These are phyloP conservation scores for Diacarnus erythraeanus DNA, from an alignment of 37 sponge, comb jelly and placozoan species.

Conservation along the genomic window DNA sequence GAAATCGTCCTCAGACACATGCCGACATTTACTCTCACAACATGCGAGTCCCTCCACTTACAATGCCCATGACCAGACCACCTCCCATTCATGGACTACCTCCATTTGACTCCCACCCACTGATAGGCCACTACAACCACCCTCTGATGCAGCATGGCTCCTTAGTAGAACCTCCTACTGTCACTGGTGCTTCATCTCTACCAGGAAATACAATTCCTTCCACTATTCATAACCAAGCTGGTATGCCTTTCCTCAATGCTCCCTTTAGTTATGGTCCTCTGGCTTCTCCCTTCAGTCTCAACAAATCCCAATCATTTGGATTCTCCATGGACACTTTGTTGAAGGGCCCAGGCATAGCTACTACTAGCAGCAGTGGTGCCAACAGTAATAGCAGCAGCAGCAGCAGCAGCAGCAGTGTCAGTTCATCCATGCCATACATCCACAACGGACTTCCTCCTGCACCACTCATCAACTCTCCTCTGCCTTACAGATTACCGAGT, in stretches of 20 bases:
- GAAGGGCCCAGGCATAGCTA: constrained; percentile 19
- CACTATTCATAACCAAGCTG: constrained; percentile 7
- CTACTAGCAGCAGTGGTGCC: background rate
- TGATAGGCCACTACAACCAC: constrained; percentile 3
- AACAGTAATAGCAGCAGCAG: background rate
- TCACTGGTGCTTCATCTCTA: constrained; percentile 18
- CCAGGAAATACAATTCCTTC: constrained; percentile 1
- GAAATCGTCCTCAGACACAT: constrained; percentile 54
- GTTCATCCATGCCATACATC: background rate
- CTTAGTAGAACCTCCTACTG: constrained; percentile 11
- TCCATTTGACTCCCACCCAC: constrained; percentile 15
- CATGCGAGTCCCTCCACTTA: constrained; percentile 45
- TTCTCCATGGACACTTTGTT: constrained; percentile 58
- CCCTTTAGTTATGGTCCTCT: constrained; percentile 50
- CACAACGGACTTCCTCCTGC: constrained; percentile 30
- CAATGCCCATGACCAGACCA: constrained; percentile 48
- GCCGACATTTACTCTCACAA: constrained; percentile 57
- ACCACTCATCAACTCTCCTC: constrained; percentile 46
- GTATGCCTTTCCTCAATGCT: constrained; percentile 34
- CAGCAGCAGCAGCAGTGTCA: background rate
- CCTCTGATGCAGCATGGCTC: constrained; percentile 29
- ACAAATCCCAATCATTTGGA: constrained; percentile 59
- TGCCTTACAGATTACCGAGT: constrained; percentile 56
- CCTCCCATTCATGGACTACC: constrained; percentile 56
- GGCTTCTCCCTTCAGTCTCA: constrained; percentile 54